These are phyloP conservation scores for Meriones psammophilus DNA, from an alignment of 2,797 vertebrate genomes.

Conservation along the genomic window DNA sequence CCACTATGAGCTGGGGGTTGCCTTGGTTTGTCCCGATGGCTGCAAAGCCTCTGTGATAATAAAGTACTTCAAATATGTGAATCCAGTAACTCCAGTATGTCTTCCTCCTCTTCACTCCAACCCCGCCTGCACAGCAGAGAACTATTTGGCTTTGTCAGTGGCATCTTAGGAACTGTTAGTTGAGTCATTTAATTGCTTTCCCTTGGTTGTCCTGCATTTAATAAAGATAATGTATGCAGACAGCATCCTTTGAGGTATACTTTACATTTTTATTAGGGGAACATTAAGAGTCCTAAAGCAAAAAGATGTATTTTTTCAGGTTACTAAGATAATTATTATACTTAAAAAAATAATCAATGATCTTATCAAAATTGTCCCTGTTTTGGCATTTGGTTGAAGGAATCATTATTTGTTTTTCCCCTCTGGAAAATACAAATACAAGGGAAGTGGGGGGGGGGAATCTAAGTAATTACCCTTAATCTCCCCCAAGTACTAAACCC, in stretches of 20 bases:
- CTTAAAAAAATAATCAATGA: conserved; percentile 25
- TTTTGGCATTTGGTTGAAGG: conserved; percentile 33
- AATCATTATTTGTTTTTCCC: conserved; percentile 5
- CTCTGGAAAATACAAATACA: conserved; percentile 41
- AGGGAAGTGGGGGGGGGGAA: neutral
- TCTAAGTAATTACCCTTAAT: neutral
- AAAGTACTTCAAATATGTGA: neutral
- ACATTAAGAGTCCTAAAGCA: conserved; percentile 26
- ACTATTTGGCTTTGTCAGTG: neutral
- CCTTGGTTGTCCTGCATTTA: neutral
- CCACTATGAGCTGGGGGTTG: neutral
- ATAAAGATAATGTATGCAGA: conserved; percentile 30
- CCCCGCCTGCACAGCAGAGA: neutral
- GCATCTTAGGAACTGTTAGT: neutral
- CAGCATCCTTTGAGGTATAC: neutral
- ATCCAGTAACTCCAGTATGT: neutral
- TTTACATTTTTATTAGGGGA: neutral
- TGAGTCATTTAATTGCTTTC: conserved; percentile 6
- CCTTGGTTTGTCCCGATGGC: neutral
- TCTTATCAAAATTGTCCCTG: conserved; percentile 10
- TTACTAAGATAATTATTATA: conserved; percentile 6
- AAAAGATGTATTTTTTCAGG: conserved; percentile 26
- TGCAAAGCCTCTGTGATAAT: neutral
- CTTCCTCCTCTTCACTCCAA: neutral
- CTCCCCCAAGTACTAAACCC: neutral